Base-by-base conservation (phyloP, 2,888 invertebrate species). In the Globia sparganii region DNA sequence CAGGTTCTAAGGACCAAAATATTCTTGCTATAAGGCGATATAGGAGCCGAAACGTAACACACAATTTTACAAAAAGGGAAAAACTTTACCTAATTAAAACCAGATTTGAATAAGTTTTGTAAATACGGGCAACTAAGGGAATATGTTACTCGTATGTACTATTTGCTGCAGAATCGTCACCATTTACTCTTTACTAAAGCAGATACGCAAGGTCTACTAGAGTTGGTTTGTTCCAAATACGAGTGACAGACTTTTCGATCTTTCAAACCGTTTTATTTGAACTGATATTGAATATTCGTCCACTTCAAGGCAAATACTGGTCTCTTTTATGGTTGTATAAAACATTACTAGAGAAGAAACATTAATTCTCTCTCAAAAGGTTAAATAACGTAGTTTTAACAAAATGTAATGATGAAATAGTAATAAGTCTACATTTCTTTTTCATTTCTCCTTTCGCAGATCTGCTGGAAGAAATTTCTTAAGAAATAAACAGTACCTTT, bases 251-350 rank as follows among this genome's bases (percentile, higher is more conserved):
- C 34, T 40, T 58, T 49, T 75, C 31, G 40, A 67, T 40, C 18
- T 68, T 67, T 40, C 9, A 15, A 72, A 74, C 21, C 28, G 28
- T 67, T 70, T 43, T 80, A 80, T 74, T 78, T 46, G 53, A 21
- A 40, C n/a, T 49, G 56, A 40, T 68, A 58, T 67, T 40, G 62
- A 58, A 74, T 58, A 74, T 79, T 56, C 46, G 75, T n/a, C 46
- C 46, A 28, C 18, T 65, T 28, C 58, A 43, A 34, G 18, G 9
- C 25, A 56, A 80, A 67, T 37, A 49, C 58, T 67, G 46, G 28
- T 34, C 4, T 62, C 18, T 58, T 46, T 58, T 49, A 28, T 64
- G 56, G 40, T 79, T 31, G 11, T 15, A 2, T 58, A 40, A 49
- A 58, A 75, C 49, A 31, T 58, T 25, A 40, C 37, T 2, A 18